Evolutionary conservation across 2,888 invertebrate species (phyloP).

Genomic region (Deroplatys truncata): DNA sequence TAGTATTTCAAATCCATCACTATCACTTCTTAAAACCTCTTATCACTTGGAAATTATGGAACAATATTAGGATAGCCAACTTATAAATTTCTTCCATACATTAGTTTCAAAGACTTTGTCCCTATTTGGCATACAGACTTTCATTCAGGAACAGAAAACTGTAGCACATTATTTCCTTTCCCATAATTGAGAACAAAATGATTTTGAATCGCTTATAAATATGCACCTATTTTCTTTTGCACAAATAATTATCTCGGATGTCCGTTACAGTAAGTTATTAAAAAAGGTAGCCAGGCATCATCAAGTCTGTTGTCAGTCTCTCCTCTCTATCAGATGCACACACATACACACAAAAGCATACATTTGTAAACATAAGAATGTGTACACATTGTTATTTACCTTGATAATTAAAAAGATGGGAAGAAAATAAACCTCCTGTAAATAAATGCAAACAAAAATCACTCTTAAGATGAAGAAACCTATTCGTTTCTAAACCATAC

Average conservation of each 20-base stretch:
- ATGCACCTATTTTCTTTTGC: not conserved
- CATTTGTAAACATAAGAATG: not conserved
- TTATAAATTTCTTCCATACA: not conserved
- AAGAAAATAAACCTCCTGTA: no score
- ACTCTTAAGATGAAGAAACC: no score
- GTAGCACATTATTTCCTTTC: no score
- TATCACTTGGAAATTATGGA: not conserved
- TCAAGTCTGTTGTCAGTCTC: not conserved
- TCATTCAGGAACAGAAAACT: no score
- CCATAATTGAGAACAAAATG: no score
- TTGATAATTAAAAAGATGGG: no score
- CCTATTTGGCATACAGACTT: not conserved
- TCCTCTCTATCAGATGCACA: not conserved
- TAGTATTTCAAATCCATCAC: not conserved
- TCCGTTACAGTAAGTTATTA: not conserved
- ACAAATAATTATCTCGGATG: not conserved
- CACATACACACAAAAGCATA: not conserved
- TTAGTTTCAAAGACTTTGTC: not conserved
- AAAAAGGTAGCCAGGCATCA: not conserved
- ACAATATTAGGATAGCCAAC: not conserved
- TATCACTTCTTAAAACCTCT: not conserved
- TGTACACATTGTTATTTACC: no score
- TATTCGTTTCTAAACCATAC: no score
- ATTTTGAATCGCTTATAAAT: no score
- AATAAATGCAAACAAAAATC: no score